Percentiles rank a stretch among this genome's conserved stretches.
Evolutionary conservation across 2,113 vertebrate genomes (phyloP).

Genomic region (Ptilonorhynchus violaceus): DNA sequence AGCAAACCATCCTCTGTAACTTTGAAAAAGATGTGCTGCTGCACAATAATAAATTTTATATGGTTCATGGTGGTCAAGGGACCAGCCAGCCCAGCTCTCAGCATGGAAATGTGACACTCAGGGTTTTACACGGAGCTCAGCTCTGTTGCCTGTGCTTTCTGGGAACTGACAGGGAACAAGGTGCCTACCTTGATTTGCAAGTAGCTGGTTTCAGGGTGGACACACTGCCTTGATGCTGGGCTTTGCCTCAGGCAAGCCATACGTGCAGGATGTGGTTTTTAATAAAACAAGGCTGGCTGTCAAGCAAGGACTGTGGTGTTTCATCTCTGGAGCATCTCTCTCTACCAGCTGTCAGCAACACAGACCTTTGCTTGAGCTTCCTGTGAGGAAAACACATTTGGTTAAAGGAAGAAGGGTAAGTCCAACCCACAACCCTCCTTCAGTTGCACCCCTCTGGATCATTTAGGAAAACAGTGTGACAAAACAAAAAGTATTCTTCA

Average conservation of each 20-base stretch:
- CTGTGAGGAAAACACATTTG: neutral
- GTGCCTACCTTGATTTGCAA: neutral
- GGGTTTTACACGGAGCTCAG: neutral
- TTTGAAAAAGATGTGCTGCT: neutral
- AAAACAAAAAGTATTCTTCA: neutral
- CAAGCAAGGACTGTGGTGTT: fast-evolving
- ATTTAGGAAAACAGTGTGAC: neutral
- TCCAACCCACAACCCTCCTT: neutral
- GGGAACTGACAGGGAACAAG: neutral
- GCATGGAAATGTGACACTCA: fast-evolving
- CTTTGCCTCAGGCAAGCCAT: neutral
- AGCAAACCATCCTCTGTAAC: neutral
- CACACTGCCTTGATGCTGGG: neutral
- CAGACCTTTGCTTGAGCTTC: neutral
- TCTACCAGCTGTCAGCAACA: neutral
- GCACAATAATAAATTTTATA: neutral
- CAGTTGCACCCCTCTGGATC: neutral
- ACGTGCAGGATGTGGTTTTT: neutral
- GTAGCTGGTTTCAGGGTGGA: neutral
- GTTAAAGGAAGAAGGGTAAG: neutral
- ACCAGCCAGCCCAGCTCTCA: neutral
- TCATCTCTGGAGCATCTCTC: neutral
- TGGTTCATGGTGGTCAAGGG: neutral
- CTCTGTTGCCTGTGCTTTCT: neutral
- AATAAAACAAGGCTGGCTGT: neutral